Conservation (phyloP, 1,140 invertebrate species). For the Anadara kagoshimensis region DNA sequence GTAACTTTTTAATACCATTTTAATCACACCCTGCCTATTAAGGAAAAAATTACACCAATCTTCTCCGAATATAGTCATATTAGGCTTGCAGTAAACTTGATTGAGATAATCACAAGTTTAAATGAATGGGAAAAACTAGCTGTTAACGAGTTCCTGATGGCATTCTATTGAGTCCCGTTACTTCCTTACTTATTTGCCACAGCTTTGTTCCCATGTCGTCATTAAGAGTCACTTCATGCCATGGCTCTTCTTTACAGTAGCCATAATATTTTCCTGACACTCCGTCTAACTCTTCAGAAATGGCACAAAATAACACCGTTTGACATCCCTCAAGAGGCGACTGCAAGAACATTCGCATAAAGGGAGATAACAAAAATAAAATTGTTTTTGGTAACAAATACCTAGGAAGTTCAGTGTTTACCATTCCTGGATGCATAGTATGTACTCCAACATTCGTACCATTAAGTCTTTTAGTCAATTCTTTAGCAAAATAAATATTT, state of each 20-base stretch:
- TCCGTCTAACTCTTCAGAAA: constrained; percentile 81
- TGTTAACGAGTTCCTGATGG: no score
- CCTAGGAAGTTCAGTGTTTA: constrained; percentile 77
- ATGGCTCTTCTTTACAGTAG: constrained; percentile 81
- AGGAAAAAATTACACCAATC: no score
- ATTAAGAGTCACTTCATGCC: constrained; percentile 76
- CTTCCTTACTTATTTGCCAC: constrained; percentile 81
- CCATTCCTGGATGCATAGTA: constrained; percentile 70
- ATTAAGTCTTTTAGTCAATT: constrained; percentile 71
- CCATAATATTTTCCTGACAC: constrained; percentile 80
- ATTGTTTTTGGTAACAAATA: constrained; percentile 82
- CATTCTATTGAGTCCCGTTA: constrained; percentile 41
- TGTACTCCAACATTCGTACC: constrained; percentile 68
- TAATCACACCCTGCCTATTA: no score
- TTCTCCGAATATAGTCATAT: no score
- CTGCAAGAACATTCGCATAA: constrained; percentile 55
- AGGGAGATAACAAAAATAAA: constrained; percentile 74
- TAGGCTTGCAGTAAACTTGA: no score
- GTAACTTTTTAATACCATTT: no score
- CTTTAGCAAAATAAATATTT: constrained; percentile 73
- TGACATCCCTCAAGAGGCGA: constrained; percentile 81
- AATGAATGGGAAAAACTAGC: no score
- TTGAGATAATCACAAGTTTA: no score
- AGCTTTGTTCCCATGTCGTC: constrained; percentile 77
- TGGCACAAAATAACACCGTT: constrained; percentile 85